Percentiles rank a stretch among this genome's conserved stretches.
These are phyloP conservation scores for Phaedon cochleariae DNA, from an alignment of 2,888 invertebrate species.

Conservation along the genomic window DNA sequence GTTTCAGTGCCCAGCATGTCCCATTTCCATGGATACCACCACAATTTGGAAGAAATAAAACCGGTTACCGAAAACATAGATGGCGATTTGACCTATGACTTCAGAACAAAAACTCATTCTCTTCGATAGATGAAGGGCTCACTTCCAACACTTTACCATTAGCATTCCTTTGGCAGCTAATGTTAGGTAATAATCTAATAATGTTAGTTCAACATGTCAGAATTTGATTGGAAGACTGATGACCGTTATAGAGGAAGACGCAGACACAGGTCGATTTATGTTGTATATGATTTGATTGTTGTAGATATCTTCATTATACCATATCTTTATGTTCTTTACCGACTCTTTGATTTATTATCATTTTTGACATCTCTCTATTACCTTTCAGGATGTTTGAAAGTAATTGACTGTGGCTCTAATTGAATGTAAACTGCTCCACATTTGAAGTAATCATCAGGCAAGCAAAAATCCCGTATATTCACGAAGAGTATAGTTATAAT, in stretches of 20 bases:
- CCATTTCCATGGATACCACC: conserved; percentile 26
- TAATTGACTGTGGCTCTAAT: too few species aligned
- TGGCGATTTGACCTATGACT: conserved; percentile 58
- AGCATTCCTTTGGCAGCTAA: conserved; percentile 28
- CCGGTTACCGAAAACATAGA: conserved; percentile 58
- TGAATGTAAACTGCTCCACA: too few species aligned
- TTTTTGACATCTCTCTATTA: neutral
- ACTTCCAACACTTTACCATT: conserved; percentile 13
- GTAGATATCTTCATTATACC: neutral
- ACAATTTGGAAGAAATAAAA: conserved; percentile 49
- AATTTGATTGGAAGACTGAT: conserved; percentile 26
- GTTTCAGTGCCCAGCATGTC: conserved; percentile 34
- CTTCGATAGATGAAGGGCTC: conserved; percentile 28
- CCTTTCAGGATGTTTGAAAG: too few species aligned
- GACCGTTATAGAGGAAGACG: neutral
- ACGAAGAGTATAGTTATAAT: too few species aligned
- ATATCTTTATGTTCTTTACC: neutral
- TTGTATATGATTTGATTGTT: neutral
- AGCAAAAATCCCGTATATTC: too few species aligned
- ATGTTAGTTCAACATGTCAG: conserved; percentile 35
- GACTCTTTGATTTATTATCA: neutral
- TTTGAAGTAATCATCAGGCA: too few species aligned
- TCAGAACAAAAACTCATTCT: conserved; percentile 57
- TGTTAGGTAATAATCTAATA: conserved; percentile 7
- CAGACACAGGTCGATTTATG: neutral